Conservation (phyloP, 1,140 invertebrate species). For the Bombus ignitus region DNA sequence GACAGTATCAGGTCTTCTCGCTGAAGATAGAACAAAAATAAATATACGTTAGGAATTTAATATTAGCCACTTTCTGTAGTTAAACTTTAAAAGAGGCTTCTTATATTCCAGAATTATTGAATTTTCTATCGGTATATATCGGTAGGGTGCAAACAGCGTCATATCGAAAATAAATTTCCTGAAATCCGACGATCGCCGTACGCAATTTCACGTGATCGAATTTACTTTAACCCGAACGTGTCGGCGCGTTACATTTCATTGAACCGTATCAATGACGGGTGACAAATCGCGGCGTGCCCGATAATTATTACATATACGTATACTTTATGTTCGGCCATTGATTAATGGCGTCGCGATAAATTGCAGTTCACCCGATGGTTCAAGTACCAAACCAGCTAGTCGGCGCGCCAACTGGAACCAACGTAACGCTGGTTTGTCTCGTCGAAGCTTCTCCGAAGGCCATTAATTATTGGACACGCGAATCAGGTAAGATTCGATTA, state of each 20-base stretch:
- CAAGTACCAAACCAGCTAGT: slow-evolving; percentile 93
- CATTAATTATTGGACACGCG: slow-evolving; percentile 94
- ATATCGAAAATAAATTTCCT: background rate
- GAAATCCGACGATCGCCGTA: no score
- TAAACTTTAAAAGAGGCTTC: background rate
- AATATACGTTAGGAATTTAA: background rate
- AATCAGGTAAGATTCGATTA: slow-evolving; percentile 86
- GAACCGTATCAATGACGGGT: slow-evolving; percentile 19
- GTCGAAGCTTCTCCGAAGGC: slow-evolving; percentile 93
- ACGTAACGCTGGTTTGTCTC: slow-evolving; percentile 93
- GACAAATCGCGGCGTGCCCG: slow-evolving; percentile 36
- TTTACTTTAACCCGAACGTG: slow-evolving; percentile 21
- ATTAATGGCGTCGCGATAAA: slow-evolving; percentile 65
- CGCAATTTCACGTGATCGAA: slow-evolving; percentile 10
- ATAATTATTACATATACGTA: slow-evolving; percentile 54
- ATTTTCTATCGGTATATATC: background rate
- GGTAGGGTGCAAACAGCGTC: no score
- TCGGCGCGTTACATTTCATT: slow-evolving; percentile 21
- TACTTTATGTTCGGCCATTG: slow-evolving; percentile 47
- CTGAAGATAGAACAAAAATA: background rate
- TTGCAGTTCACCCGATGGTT: slow-evolving; percentile 91
- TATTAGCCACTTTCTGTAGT: no score
- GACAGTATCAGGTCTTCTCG: background rate
- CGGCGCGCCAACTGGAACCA: slow-evolving; percentile 89
- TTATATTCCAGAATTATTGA: background rate